Percentiles rank a stretch among this genome's conserved stretches.
phyloP scores from a whole-genome alignment of 2,797 vertebrate genomes.

The Hypotaenidia philippensis region DNA sequence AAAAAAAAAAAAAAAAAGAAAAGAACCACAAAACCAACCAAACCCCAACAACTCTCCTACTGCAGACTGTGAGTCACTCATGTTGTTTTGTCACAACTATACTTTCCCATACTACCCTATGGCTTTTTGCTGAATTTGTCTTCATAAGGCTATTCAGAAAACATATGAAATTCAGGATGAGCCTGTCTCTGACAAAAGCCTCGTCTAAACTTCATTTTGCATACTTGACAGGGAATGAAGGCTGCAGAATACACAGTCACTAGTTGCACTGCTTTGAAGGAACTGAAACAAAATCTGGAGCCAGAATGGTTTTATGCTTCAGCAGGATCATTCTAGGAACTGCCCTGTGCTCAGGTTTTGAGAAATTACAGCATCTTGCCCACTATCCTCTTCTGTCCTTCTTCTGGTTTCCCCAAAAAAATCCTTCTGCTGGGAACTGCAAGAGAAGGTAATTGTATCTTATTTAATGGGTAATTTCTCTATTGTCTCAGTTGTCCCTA shows the following conservation, averaged over 20 bases:
- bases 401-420: background rate
- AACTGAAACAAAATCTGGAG: background rate
- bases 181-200: background rate
- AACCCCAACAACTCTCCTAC: background rate
- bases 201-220: background rate
- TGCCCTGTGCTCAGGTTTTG: background rate
- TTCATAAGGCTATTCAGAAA: background rate
- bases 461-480: background rate
- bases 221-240: background rate
- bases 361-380: background rate
- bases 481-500: background rate
- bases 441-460: background rate
- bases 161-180: background rate
- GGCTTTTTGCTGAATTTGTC: background rate
- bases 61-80: slow-evolving; percentile 15
- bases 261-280: background rate
- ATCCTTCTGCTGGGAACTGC: background rate
- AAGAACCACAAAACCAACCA: no score
- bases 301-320: background rate
- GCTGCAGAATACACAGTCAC: background rate
- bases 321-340: background rate
- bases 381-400: background rate
- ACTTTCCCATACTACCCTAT: background rate
- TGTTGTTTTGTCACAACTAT: slow-evolving; percentile 1
- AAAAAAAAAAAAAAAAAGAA: background rate